phyloP scores from a whole-genome alignment of 37 sponge, comb jelly and placozoan genomes.

The Beroe ovata region DNA sequence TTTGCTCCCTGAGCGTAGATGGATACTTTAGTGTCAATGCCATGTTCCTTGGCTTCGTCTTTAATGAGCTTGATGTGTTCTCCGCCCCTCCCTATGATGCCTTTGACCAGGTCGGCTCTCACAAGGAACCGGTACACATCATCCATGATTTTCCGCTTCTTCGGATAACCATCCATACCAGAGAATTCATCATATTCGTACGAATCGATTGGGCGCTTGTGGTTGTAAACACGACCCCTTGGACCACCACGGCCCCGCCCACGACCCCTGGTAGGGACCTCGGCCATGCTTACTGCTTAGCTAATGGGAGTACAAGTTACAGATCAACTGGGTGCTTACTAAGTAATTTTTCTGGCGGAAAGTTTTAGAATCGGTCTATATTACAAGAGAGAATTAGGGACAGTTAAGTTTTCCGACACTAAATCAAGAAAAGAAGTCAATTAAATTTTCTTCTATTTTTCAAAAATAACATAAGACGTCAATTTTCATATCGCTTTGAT shows the following conservation, averaged over 20 bases:
- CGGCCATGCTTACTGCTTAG: too few species aligned
- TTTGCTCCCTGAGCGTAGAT: slow-evolving; percentile 66
- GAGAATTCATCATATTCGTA: slow-evolving; percentile 18
- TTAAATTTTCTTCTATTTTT: too few species aligned
- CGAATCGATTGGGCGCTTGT: slow-evolving; percentile 13
- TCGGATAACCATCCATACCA: neutral
- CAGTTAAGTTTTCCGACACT: too few species aligned
- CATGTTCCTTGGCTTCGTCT: slow-evolving; percentile 41
- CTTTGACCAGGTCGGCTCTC: slow-evolving; percentile 1
- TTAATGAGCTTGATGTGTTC: slow-evolving; percentile 55
- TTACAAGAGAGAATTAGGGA: too few species aligned
- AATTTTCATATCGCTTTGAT: too few species aligned
- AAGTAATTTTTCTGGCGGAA: too few species aligned
- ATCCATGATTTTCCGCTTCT: slow-evolving; percentile 53
- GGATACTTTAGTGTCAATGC: slow-evolving; percentile 57
- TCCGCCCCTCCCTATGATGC: slow-evolving; percentile 32
- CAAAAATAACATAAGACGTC: too few species aligned
- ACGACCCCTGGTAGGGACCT: neutral
- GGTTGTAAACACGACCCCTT: neutral
- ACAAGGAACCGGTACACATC: slow-evolving; percentile 62
- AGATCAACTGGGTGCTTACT: too few species aligned
- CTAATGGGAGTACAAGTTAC: too few species aligned
- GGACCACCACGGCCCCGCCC: slow-evolving; percentile 12
- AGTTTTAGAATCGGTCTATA: too few species aligned
- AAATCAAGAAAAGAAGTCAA: too few species aligned